These are phyloP conservation scores for Halictus quadricinctus DNA, from an alignment of 2,888 invertebrate species.

Conservation along the genomic window DNA sequence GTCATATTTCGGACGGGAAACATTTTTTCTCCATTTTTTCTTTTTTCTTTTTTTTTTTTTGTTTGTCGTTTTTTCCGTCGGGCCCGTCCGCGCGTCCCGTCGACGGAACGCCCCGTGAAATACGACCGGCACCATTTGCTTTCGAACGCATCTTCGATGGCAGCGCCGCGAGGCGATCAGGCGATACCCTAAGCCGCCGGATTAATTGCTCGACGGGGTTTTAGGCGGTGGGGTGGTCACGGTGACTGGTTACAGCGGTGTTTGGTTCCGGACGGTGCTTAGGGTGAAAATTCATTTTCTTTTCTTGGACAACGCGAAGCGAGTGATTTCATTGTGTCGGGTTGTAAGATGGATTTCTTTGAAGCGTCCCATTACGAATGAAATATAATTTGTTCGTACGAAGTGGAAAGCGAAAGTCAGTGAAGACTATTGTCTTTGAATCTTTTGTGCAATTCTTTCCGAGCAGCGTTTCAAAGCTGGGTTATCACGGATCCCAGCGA, in stretches of 20 bases:
- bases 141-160: slow-evolving; percentile 30
- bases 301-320: background rate
- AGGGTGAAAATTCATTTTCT: background rate
- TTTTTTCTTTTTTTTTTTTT: no score
- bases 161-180: slow-evolving; percentile 13
- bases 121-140: slow-evolving; percentile 12
- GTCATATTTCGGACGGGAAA: slow-evolving; percentile 40
- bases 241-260: background rate
- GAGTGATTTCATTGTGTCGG: background rate
- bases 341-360: background rate
- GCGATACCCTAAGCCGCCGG: background rate
- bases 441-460: background rate
- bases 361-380: background rate
- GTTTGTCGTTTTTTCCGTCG: background rate
- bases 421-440: background rate
- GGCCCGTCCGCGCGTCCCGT: background rate
- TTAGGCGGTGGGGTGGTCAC: background rate
- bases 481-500: background rate
- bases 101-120: slow-evolving; percentile 29
- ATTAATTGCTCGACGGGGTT: background rate
- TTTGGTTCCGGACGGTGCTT: background rate
- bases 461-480: background rate
- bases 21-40: background rate
- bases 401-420: background rate
- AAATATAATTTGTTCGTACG: background rate